phyloP scores from a whole-genome alignment of 2,888 invertebrate species.

The Lasioglossum oenotherae region DNA sequence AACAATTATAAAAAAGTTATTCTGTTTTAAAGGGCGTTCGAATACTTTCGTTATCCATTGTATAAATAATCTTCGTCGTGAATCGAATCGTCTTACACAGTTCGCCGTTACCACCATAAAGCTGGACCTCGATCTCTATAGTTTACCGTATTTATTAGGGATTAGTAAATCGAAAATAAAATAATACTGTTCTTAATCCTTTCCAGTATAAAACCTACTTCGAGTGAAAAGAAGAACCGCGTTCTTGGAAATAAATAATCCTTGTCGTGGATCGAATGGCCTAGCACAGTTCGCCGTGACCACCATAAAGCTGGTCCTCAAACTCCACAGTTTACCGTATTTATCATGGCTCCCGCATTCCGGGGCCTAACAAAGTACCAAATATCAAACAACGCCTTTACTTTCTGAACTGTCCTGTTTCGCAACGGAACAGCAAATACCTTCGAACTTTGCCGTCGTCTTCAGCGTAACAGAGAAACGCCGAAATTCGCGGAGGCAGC shows the following conservation, averaged over 20 bases:
- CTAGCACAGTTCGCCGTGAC: background rate
- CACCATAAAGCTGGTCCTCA: background rate
- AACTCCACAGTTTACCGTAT: conserved; percentile 18
- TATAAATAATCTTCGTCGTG: no score
- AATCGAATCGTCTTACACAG: no score
- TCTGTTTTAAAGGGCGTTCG: no score
- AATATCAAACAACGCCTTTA: conserved; percentile 55
- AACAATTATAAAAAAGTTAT: no score
- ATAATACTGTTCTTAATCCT: no score
- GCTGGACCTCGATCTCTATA: background rate
- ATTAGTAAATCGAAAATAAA: no score
- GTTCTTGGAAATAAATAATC: background rate
- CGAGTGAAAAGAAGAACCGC: background rate
- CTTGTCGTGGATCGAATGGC: background rate
- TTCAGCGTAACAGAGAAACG: conserved; percentile 10
- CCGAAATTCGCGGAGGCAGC: conserved; percentile 34
- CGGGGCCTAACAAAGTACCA: conserved; percentile 33
- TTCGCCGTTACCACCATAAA: no score
- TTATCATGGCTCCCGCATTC: conserved; percentile 33
- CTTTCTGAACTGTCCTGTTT: conserved; percentile 38
- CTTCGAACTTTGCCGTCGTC: conserved; percentile 55
- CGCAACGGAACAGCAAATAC: conserved; percentile 45
- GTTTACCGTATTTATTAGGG: background rate
- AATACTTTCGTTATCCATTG: no score
- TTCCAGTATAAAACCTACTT: background rate